Evolutionary conservation across 2,888 invertebrate species (phyloP).

Genomic region (Apamea sordens): DNA sequence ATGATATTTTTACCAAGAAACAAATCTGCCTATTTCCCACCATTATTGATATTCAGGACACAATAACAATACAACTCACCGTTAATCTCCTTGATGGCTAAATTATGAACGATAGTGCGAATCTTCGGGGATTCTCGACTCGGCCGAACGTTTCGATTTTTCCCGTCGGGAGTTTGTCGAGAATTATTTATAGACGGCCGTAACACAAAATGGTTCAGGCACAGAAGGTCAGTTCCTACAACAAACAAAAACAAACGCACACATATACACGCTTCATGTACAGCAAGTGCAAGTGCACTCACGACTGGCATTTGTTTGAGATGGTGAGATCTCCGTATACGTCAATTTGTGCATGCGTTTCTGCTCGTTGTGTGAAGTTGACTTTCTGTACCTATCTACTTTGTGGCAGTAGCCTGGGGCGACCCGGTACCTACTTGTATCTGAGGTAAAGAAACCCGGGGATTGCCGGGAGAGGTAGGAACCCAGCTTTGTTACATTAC

Average conservation of each 20-base stretch:
- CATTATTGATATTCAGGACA: slow-evolving; percentile 27
- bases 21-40: slow-evolving; percentile 22
- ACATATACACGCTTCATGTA: background rate
- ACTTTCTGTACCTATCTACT: background rate
- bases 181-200: slow-evolving; percentile 71
- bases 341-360: background rate
- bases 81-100: slow-evolving; percentile 60
- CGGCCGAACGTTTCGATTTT: slow-evolving; percentile 68
- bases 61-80: slow-evolving; percentile 23
- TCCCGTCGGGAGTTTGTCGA: slow-evolving; percentile 63
- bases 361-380: background rate
- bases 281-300: background rate
- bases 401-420: slow-evolving; percentile 28
- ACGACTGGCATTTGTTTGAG: background rate
- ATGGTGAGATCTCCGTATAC: background rate
- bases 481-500: slow-evolving; percentile 48
- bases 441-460: slow-evolving; percentile 39
- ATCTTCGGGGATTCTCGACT: slow-evolving; percentile 51
- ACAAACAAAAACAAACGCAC: background rate
- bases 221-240: slow-evolving; percentile 19
- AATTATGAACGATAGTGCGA: slow-evolving; percentile 65
- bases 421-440: slow-evolving; percentile 4
- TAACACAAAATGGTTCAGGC: background rate
- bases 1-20: background rate
- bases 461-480: slow-evolving; percentile 23